Base-by-base conservation (phyloP, 2,113 vertebrate genomes). In the Lophochroa leadbeateri region DNA sequence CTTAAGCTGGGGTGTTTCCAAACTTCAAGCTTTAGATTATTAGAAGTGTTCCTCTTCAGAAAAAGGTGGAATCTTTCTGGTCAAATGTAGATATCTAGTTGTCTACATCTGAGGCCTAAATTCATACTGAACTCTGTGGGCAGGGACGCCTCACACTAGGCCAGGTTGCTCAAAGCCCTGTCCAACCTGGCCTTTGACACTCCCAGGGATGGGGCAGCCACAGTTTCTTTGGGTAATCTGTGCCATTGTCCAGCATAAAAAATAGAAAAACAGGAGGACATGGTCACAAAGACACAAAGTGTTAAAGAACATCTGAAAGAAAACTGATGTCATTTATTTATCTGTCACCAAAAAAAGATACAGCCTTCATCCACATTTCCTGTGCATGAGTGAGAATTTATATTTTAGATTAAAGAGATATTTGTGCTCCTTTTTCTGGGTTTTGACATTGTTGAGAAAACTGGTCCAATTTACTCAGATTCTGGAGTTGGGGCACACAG, bases 371-470 rank as follows among this genome's bases (percentile, higher is more conserved):
- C 28, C 61, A n/a, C 8, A 39, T 27, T 72, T 81, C 18, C 18
- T 2, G 3, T 2, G 0, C 3, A 5, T 35, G 50, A 57, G 1
- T 39, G 20, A 31, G 10, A 49, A 10, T 49, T 67, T 53, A 7
- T 60, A 23, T 68, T 75, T 82, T 33, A 76, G 33, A 31, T 24
- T 50, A 28, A 71, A 47, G 25, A 72, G 6, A 7, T 41, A 7
- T 53, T 77, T 77, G 3, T 8, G 64, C 24, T 53, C 11, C 24
- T 78, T 4, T 84, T 78, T 20, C 37, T 2, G 0, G 5, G 2
- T 72, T 89, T 84, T 68, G 29, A 52, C 27, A 6, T 39, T 33
- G 6, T 44, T 53, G 16, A 53, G 20, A 50, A 81, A 65, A 72
- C 7, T 28, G 44, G 37, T 4, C 2, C 33, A n/a, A 6, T 52